Evolutionary conservation across 2,797 vertebrate genomes (phyloP), one percentile per base, ranked within the genome.

Genomic region (Pantherophis vulpinus): DNA sequence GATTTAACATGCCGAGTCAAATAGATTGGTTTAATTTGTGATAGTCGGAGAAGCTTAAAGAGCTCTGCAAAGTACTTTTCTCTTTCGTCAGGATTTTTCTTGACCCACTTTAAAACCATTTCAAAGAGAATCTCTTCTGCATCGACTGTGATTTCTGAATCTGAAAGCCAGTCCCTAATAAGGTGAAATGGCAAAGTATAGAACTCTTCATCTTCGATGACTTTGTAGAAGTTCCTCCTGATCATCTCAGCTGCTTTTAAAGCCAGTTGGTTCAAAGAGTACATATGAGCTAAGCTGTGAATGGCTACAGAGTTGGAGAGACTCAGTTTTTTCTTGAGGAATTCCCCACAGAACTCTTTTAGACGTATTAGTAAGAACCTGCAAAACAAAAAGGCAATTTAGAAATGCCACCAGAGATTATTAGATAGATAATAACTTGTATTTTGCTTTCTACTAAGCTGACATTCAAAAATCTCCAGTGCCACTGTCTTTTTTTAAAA

Each of bases 261-360:
- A 83, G 99, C 99, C 95, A 99, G 97, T 91, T 99, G 99, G 95
- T 98, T 99, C 96, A 99, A 92, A 0, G 99, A 99, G 93, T 99
- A 99, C 99, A 99, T 99, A 97, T 99, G 99, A 60, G 99, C 99
- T 29, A 99, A 96, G 93, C 99, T 99, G 97, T 99, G 99, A 94
- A 99, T 98, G 0, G 99, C 99, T 54, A 99, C 99, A 13, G 99
- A 99, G 95, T 99, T 99, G 90, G 99, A 99, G 92, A 99, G 98
- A 90, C 98, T 99, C 94, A 99, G 98, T 79, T 99, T 99, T 95
- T 99, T 99, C 98, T 99, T 99, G 32, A 99, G 98, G 95, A 99
- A 99, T 97, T 99, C 98, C 0, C 99, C 99, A 51, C 99, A 99
- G 96, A 99, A 99, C 91, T 99, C 99, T 95, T 99, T 99, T 63